A percentile compares a stretch with the other conserved stretches of the same genome.
phyloP scores from a whole-genome alignment of 2,113 vertebrate species.

The Siniperca chuatsi region DNA sequence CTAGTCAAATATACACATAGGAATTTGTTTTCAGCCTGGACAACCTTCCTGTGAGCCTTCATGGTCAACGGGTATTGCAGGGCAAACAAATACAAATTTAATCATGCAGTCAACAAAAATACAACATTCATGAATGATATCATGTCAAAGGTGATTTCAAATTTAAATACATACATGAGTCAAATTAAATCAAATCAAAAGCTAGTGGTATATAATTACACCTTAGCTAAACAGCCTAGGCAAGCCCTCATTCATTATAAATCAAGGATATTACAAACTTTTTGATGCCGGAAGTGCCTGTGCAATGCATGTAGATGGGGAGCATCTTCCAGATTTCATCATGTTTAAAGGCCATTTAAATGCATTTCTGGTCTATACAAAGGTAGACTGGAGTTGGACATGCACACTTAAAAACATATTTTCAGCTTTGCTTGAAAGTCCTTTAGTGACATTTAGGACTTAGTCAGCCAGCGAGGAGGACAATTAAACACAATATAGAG shows the following conservation, averaged over 20 bases:
- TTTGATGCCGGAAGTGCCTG: neutral
- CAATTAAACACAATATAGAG: neutral
- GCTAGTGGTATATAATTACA: neutral
- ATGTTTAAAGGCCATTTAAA: neutral
- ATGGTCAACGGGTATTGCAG: neutral
- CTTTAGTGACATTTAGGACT: neutral
- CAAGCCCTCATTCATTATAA: slow-evolving; percentile 8
- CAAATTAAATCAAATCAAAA: neutral
- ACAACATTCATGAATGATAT: neutral
- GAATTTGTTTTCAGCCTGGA: neutral
- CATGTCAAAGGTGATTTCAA: neutral
- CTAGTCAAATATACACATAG: neutral
- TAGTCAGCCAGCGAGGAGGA: neutral
- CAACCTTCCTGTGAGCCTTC: neutral
- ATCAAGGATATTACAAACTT: neutral
- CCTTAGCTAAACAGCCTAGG: neutral
- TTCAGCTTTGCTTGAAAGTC: neutral
- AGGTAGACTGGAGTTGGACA: neutral
- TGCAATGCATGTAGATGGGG: neutral
- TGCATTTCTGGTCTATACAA: neutral
- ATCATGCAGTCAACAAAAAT: slow-evolving; percentile 4
- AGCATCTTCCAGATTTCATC: neutral
- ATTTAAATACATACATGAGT: neutral
- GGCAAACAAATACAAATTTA: neutral
- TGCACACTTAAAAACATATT: neutral